These are phyloP conservation scores for Limnephilus auricula DNA, from an alignment of 2,888 invertebrate genomes.

Conservation along the genomic window DNA sequence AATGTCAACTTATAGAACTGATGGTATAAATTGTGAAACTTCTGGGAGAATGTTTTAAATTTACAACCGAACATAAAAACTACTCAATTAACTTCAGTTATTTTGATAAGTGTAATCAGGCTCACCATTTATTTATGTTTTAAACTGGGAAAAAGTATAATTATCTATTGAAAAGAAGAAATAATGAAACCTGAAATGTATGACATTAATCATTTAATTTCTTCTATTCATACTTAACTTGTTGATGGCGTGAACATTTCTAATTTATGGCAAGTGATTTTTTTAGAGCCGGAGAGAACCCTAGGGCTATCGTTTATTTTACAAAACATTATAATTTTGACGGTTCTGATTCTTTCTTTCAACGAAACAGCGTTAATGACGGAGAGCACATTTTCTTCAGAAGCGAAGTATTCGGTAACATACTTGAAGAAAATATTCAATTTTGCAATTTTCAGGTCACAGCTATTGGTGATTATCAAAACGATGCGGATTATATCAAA, in stretches of 20 bases:
- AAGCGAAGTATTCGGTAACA: no score
- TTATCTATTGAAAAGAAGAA: neutral
- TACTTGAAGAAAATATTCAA: no score
- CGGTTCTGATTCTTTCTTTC: neutral
- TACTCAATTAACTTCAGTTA: neutral
- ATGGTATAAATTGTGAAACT: slow-evolving; percentile 33
- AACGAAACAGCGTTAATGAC: neutral
- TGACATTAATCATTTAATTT: neutral
- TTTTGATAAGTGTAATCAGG: neutral
- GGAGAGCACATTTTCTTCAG: no score
- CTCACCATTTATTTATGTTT: neutral
- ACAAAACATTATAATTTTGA: neutral
- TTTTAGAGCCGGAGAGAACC: neutral
- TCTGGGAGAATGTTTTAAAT: neutral
- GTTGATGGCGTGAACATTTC: slow-evolving; percentile 1
- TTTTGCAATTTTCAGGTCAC: no score
- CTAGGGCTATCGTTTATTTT: neutral
- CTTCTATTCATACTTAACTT: neutral
- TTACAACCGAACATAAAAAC: slow-evolving; percentile 15
- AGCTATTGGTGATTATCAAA: no score
- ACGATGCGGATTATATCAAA: no score
- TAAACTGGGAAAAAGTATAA: neutral
- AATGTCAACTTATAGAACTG: slow-evolving; percentile 39
- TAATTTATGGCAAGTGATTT: neutral
- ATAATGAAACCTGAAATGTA: neutral